Evolutionary conservation across 2,797 vertebrate genomes (phyloP).

Genomic region (Thamnophis elegans): DNA sequence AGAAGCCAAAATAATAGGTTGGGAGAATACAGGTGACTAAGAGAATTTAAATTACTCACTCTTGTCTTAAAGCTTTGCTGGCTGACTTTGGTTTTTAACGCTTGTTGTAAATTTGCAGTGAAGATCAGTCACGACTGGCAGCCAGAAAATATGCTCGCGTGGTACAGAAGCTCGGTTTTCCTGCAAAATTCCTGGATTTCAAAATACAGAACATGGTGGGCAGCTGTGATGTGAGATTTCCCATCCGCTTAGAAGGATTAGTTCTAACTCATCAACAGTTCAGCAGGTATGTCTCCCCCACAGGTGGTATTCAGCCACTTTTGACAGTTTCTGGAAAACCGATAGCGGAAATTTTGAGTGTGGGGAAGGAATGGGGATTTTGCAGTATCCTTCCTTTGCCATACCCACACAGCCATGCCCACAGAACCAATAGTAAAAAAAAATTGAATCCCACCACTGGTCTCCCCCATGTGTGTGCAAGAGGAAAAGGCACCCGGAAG

Average conservation of each 20-base stretch:
- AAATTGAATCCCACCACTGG: neutral
- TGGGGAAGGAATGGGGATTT: too few species aligned
- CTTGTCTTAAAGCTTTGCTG: neutral
- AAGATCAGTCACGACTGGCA: conserved; percentile 91
- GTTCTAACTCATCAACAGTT: conserved; percentile 94
- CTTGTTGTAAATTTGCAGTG: conserved; percentile 67
- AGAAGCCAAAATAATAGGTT: neutral
- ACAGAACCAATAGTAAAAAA: too few species aligned
- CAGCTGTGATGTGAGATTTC: conserved; percentile 93
- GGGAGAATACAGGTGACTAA: neutral
- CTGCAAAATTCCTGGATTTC: conserved; percentile 93
- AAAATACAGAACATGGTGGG: conserved; percentile 99
- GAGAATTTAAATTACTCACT: neutral
- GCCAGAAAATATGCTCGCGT: conserved; percentile 92
- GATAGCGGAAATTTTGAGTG: too few species aligned
- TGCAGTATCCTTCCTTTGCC: too few species aligned
- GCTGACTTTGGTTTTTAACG: neutral
- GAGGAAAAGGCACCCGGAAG: neutral
- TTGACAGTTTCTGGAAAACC: too few species aligned
- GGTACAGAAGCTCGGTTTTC: conserved; percentile 94
- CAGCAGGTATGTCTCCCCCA: conserved; percentile 79
- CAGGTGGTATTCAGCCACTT: too few species aligned
- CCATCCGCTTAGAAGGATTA: conserved; percentile 89
- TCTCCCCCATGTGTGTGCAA: neutral
- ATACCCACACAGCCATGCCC: too few species aligned